A percentile compares a stretch with the other conserved stretches of the same genome.
phyloP scores from a whole-genome alignment of 2,888 invertebrate genomes.

The Cylloceria caligata region DNA sequence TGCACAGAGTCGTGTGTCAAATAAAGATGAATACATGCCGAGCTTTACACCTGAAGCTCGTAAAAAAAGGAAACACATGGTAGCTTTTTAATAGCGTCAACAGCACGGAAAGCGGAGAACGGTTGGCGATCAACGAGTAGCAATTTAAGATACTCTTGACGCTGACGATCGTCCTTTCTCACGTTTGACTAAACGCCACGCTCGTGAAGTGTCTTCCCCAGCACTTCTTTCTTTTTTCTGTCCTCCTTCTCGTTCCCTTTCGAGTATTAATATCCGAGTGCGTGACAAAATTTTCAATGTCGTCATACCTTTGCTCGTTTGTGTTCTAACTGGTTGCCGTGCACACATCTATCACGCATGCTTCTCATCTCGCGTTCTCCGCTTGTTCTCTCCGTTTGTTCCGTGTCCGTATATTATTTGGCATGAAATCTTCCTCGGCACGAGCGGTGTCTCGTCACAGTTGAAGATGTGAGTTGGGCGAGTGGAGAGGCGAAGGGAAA shows the following conservation, averaged over 20 bases:
- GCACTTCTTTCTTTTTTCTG: neutral
- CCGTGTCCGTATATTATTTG: constrained; percentile 59
- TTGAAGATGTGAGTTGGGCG: neutral
- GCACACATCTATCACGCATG: constrained; percentile 1
- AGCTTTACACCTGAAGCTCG: constrained; percentile 23
- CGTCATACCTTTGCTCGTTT: constrained; percentile 30
- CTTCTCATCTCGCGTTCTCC: constrained; percentile 4
- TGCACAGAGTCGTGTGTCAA: neutral
- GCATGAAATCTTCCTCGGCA: constrained; percentile 60
- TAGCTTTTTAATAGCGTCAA: neutral
- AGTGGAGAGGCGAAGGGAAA: constrained; percentile 43
- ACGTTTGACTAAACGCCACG: constrained; percentile 23
- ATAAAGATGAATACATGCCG: neutral
- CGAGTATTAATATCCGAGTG: constrained; percentile 12
- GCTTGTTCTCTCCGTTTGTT: constrained; percentile 32
- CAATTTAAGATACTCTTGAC: constrained; percentile 3
- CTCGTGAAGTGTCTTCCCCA: constrained; percentile 1
- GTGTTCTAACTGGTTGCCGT: constrained; percentile 34
- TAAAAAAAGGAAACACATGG: constrained; percentile 32
- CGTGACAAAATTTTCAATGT: constrained; percentile 48
- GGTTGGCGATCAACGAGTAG: constrained; percentile 9
- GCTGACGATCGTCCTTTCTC: constrained; percentile 13
- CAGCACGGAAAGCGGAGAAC: neutral
- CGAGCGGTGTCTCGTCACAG: constrained; percentile 57
- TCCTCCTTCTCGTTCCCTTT: neutral